Base-by-base conservation (phyloP, 2,113 vertebrate genomes). In the Heterochromis multidens region DNA sequence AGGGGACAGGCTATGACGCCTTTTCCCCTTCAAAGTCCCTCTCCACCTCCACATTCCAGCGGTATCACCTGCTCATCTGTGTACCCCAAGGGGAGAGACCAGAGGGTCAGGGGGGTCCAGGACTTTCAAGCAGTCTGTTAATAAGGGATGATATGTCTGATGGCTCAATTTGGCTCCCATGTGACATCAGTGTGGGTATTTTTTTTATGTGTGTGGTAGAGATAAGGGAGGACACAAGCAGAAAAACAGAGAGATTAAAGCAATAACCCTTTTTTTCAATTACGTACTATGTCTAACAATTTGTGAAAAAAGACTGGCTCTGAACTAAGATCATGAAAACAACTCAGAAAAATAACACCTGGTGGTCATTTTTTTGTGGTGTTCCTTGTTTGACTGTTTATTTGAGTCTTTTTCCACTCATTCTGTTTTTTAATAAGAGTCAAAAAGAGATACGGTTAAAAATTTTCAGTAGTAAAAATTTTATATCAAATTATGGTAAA, bases 211-310 rank as follows among this genome's bases (percentile, higher is more conserved):
- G 83, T 76, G 87, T 83, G 87, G 87, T 86, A 87, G 27, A 85
- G 82, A 82, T 33, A 61, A 72, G 61, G 54, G 49, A 46, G 62
- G 60, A 82, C 80, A 86, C 83, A 31, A 83, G 85, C 79, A 87
- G 89, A 91, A 92, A 94, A 94, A 94, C 91, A 94, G 76, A 78
- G 83, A 84, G 92, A 93, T 93, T 85, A 92, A 90, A 84, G 72
- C 86, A 87, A 83, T 84, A 90, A 89, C 86, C 40, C 85, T 86
- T 88, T 93, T 86, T 88, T 86, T 83, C 89, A 77, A 91, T 88
- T 54, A 79, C 86, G 82, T 85, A 70, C 82, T 65, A 58, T 4
- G 59, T 89, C 27, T 70, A 70, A 35, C 43, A 58, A 25, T 9
- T 2, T 82, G 77, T 88, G 82, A 88, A 91, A 88, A 80, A 77